phyloP scores from a whole-genome alignment of 2,797 vertebrate species.

The Cyclopterus lumpus region DNA sequence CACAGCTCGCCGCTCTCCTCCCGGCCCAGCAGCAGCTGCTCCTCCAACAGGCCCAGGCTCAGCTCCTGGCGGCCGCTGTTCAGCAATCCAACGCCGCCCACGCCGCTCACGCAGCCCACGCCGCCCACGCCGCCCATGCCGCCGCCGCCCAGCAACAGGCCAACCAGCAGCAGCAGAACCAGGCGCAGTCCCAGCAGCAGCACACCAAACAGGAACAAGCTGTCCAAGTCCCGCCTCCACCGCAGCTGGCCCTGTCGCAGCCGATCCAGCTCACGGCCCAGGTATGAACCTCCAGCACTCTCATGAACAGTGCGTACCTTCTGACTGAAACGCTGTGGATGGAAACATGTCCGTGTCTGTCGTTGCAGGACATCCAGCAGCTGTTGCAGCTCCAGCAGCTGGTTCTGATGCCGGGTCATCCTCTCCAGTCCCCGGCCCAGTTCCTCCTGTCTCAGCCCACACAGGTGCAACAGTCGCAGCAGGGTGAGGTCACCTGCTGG shows the following conservation, averaged over 20 bases:
- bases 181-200: conserved; percentile 71
- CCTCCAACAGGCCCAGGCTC: conserved; percentile 90
- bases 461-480: conserved; percentile 89
- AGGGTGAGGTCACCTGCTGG: conserved; percentile 76
- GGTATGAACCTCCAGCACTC: conserved; percentile 75
- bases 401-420: conserved; percentile 91
- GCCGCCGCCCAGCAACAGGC: conserved; percentile 79
- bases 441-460: conserved; percentile 90
- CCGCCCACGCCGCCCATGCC: conserved; percentile 55
- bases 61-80: conserved; percentile 89
- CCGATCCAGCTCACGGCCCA: conserved; percentile 94
- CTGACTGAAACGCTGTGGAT: neutral
- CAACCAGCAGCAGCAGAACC: conserved; percentile 71
- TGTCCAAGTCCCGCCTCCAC: conserved; percentile 74
- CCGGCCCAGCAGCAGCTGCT: conserved; percentile 93
- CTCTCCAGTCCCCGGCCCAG: conserved; percentile 91
- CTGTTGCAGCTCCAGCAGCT: conserved; percentile 93
- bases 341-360: neutral
- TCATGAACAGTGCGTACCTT: neutral
- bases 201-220: conserved; percentile 76
- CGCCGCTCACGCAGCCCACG: conserved; percentile 81
- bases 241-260: conserved; percentile 89
- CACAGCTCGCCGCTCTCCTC: conserved; percentile 90
- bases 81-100: conserved; percentile 88
- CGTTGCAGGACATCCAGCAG: conserved; percentile 91